Evolutionary conservation across 2,797 vertebrate genomes (phyloP).

Genomic region (Chelonia mydas): DNA sequence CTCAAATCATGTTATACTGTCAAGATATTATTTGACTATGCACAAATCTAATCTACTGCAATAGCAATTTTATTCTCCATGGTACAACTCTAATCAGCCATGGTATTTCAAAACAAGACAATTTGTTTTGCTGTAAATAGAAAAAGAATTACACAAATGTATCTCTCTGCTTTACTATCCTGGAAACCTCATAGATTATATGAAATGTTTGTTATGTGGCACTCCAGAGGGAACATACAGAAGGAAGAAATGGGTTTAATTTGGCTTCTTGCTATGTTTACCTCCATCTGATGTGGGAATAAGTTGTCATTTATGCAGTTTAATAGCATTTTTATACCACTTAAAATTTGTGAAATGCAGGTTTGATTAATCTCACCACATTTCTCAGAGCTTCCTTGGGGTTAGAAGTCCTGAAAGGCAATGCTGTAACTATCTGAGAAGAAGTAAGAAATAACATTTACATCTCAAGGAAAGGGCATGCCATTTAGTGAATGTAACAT

Average conservation of each 20-base stretch:
- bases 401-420: constrained; percentile 27
- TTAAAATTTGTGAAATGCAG: constrained; percentile 57
- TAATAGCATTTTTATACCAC: constrained; percentile 63
- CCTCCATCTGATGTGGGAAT: constrained; percentile 61
- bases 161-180: constrained; percentile 62
- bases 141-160: constrained; percentile 71
- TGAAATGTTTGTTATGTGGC: constrained; percentile 59
- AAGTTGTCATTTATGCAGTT: constrained; percentile 65
- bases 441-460: constrained; percentile 26
- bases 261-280: constrained; percentile 50
- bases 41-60: constrained; percentile 51
- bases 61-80: constrained; percentile 71
- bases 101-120: constrained; percentile 76
- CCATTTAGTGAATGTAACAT: not conserved
- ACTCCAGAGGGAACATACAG: constrained; percentile 57
- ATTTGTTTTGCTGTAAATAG: constrained; percentile 75
- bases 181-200: constrained; percentile 63
- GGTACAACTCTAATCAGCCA: constrained; percentile 59
- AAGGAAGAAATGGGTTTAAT: constrained; percentile 48
- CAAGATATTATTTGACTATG: constrained; percentile 70
- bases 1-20: constrained; percentile 63
- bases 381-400: constrained; percentile 34
- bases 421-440: not conserved
- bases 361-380: constrained; percentile 34
- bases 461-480: not conserved